Evolutionary conservation across 2,888 invertebrate species (phyloP), one percentile per base, ranked within the genome.

Genomic region (Cantharis rustica): DNA sequence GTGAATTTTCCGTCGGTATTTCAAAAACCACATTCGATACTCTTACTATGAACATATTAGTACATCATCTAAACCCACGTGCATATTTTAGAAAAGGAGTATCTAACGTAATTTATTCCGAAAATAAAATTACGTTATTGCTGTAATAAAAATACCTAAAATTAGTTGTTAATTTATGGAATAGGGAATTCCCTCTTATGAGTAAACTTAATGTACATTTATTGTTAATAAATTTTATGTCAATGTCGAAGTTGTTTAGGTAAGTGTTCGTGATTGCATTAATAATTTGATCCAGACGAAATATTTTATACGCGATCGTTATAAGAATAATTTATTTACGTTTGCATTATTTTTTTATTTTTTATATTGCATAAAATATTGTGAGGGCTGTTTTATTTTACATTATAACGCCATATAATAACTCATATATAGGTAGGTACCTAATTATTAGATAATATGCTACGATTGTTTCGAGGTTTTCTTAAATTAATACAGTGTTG

Each of bases 221-320:
- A 72, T 72, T 66, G 47, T 73, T 73, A 62, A 73, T 73, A 31
- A 68, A 20, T 20, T 75, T 70, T 69, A 69, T 75, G 75, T 75
- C 75, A 71, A 75, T 75, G 75, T 63, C 62, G 62, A 68, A 69
- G 62, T 69, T 73, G 72, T 72, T 66, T 64, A 72, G 64, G 72
- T 72, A 47, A 31, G 17, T 23, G 27, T 66, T 17, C 16, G 31
- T 72, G 17, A 17, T 47, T 26, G 23, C 31, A 69, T 26, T 69
- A 27, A 23, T n/a, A 27, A 69, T 27, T 16, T 31, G n/a, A 16
- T 47, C 47, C 47, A 47, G 47, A 47, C 47, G 47, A n/a, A 47
- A n/a, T 47, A 47, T 47, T 47, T 47, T 47, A 31, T 31, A 47
- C n/a, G 13, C 47, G 47, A 47, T 47, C 47, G 47, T n/a, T 47